Conservation (phyloP, 1,140 invertebrate species). For the Aphaenogaster rudis region DNA sequence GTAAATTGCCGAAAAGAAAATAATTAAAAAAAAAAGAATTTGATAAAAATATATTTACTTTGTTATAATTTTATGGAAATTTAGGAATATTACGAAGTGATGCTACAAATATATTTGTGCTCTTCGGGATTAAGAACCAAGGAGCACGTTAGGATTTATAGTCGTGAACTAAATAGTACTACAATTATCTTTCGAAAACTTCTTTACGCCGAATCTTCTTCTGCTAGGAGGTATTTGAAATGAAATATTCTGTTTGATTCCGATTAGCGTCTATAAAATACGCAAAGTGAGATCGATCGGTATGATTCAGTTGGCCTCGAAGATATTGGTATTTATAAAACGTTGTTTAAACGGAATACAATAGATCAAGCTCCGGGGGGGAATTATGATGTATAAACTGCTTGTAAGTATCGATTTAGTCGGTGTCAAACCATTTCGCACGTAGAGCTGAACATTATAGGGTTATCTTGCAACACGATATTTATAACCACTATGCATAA, state of each 20-base stretch:
- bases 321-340: constrained; percentile 33
- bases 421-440: constrained; percentile 52
- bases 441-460: constrained; percentile 65
- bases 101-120: not conserved
- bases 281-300: constrained; percentile 31
- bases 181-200: constrained; percentile 21
- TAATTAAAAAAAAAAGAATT: not conserved
- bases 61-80: constrained; percentile 21
- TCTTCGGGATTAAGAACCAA: constrained; percentile 32
- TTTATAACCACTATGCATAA: constrained; percentile 70
- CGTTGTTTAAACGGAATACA: constrained; percentile 31
- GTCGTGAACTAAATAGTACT: not conserved
- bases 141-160: not conserved
- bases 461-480: constrained; percentile 71
- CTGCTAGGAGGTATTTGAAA: constrained; percentile 17
- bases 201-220: constrained; percentile 11
- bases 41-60: not conserved
- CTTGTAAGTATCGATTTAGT: constrained; percentile 63
- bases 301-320: constrained; percentile 52
- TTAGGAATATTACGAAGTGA: not conserved
- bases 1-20: not conserved
- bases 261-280: constrained; percentile 53
- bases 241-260: constrained; percentile 42
- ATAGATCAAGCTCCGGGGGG: constrained; percentile 35
- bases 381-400: constrained; percentile 55